A percentile compares a stretch with the other conserved stretches of the same genome.
phyloP scores from a whole-genome alignment of 2,797 vertebrate species.

The Sebastiscus tertius region DNA sequence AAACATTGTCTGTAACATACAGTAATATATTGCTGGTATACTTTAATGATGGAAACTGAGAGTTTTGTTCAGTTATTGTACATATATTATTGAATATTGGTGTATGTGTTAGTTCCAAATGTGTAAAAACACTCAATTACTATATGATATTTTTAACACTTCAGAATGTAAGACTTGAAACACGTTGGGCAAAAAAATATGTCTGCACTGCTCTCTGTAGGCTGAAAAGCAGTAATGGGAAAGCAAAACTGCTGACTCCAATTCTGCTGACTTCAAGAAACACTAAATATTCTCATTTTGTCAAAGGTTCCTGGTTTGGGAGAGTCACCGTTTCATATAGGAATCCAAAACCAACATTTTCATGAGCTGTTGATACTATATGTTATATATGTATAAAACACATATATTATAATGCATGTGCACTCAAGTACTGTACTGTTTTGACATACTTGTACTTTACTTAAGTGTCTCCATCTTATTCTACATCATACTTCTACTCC shows the following conservation, averaged over 20 bases:
- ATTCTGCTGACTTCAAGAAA: not conserved
- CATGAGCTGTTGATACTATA: not conserved
- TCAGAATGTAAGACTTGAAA: not conserved
- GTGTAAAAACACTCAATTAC: not conserved
- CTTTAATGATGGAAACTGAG: not conserved
- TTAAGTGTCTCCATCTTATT: too few relatives aligned
- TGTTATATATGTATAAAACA: not conserved
- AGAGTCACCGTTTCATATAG: not conserved
- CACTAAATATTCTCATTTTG: not conserved
- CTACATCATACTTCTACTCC: too few relatives aligned
- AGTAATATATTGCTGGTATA: not conserved
- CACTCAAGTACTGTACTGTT: too few relatives aligned
- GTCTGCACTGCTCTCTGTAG: not conserved
- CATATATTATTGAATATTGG: not conserved
- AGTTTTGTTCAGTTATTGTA: not conserved
- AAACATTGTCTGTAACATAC: not conserved
- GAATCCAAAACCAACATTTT: not conserved
- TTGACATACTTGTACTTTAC: too few relatives aligned
- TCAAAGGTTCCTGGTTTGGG: not conserved
- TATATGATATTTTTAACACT: conserved; percentile 1
- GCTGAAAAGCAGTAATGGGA: not conserved
- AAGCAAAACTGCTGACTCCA: not conserved
- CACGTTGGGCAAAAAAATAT: not conserved
- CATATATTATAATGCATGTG: not conserved
- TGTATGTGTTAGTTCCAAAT: not conserved